phyloP scores from a whole-genome alignment of 2,888 invertebrate species.

The Empis livida region DNA sequence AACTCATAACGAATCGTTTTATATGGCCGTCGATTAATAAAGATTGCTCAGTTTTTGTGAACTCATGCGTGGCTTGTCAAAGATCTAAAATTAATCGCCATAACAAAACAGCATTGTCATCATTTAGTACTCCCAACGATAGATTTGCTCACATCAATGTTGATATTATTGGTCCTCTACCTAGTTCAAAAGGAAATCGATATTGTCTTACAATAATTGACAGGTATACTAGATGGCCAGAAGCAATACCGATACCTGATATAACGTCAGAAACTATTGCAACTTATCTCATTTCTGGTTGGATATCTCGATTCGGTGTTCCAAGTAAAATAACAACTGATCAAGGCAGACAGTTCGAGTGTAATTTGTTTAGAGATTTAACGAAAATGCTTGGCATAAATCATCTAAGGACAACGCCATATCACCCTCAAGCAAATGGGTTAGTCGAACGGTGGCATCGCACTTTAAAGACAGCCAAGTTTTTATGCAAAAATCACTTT shows the following conservation, averaged over 20 bases:
- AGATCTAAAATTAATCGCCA: neutral
- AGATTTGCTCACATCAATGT: neutral
- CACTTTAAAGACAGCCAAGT: constrained; percentile 26
- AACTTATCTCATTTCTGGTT: neutral
- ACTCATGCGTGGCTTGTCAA: neutral
- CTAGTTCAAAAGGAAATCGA: neutral
- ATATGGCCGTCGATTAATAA: no score
- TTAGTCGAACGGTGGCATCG: constrained; percentile 30
- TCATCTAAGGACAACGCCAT: constrained; percentile 19
- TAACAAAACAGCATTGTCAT: neutral
- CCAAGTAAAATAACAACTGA: neutral
- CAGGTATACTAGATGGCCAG: neutral
- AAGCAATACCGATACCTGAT: neutral
- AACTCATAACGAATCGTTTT: no score
- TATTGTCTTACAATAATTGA: neutral
- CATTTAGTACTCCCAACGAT: neutral
- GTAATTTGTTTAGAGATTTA: constrained; percentile 17
- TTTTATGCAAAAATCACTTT: neutral
- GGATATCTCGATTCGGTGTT: neutral
- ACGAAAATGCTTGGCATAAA: constrained; percentile 16
- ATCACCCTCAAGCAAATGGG: constrained; percentile 28
- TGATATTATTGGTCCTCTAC: neutral
- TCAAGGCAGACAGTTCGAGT: constrained; percentile 26
- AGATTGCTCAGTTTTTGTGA: no score
- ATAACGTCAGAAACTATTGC: neutral